Base-by-base conservation (phyloP, 2,888 invertebrate genomes). In the Oscheius sp. region DNA sequence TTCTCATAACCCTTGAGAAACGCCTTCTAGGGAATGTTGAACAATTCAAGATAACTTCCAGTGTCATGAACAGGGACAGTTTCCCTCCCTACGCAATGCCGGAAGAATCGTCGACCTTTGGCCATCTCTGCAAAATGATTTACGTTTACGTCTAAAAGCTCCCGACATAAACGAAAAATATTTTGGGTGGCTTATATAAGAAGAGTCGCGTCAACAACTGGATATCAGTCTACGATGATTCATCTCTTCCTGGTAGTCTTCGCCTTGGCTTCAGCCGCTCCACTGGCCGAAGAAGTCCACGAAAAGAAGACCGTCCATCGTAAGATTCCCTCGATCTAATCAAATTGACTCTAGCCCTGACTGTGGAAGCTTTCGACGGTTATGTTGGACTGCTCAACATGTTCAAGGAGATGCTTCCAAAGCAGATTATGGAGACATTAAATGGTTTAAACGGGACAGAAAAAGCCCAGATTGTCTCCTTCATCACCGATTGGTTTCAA, bases 401-500 rank as follows among this genome's bases (percentile, higher is more conserved):
- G 76, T 80, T 80, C 68, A 75, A 76, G 56, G 73, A 68, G 16
- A 45, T 49, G 68, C 64, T 77, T 12, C 73, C 73, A 12, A 55
- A 66, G 41, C 23, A 73, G 7, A n/a, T 73, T 2, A 68, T 73
- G 73, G 41, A n/a, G 16, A 74, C 72, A 6, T n/a, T 74, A 35
- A 59, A 73, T 13, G 53, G 75, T 74, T 69, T 80, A 16, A 78
- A 76, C 72, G 64, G 74, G n/a, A 72, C 77, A 2, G 76, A 78
- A 53, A 80, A 80, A 56, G 74, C 76, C 12, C 78, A 80, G 68
- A 49, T 80, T 12, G 76, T 80, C 2, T 52, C 63, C 13, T 76
- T 80, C 56, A 55, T 80, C 1, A 74, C 78, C 53, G 70, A 76
- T 16, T 80, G 80, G 80, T 78, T 78, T 69, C 78, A 78, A 58